phyloP scores from a whole-genome alignment of 2,888 invertebrate genomes.

The Ectobius pallidus region DNA sequence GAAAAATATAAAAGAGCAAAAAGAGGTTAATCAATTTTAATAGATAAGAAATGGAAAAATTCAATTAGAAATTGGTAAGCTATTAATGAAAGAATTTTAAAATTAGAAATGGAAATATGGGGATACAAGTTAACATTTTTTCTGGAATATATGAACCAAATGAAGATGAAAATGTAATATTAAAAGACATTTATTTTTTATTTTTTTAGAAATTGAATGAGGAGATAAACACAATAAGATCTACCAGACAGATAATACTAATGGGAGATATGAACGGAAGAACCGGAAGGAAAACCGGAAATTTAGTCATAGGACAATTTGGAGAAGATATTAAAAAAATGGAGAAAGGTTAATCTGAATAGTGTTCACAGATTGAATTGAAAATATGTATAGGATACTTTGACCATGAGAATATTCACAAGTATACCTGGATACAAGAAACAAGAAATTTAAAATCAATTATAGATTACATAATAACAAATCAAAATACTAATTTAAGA shows the following conservation, averaged over 20 bases:
- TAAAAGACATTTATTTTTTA: not conserved
- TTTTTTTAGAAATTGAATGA: not conserved
- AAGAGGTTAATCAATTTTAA: too few relatives aligned
- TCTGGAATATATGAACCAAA: not conserved
- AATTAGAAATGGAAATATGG: too few relatives aligned
- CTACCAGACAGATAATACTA: too few relatives aligned
- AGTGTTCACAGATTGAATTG: not conserved
- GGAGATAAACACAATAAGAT: not conserved
- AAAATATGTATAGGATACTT: not conserved
- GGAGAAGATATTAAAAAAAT: conserved; percentile 11
- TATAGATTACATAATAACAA: too few relatives aligned
- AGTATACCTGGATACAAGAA: too few relatives aligned
- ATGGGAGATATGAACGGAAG: too few relatives aligned
- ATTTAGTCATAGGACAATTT: not conserved
- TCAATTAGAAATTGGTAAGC: not conserved
- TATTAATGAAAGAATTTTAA: conserved; percentile 9
- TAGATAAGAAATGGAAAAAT: not conserved
- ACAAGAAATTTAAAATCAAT: too few relatives aligned
- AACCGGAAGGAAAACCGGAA: not conserved
- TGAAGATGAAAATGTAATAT: too few relatives aligned
- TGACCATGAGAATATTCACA: conserved; percentile 4
- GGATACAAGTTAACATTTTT: not conserved
- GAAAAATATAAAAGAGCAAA: not conserved
- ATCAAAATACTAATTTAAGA: not conserved
- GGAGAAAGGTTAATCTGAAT: not conserved